Conservation (phyloP, 2,113 vertebrate genomes). For the Forbesichthys papilliferus region DNA sequence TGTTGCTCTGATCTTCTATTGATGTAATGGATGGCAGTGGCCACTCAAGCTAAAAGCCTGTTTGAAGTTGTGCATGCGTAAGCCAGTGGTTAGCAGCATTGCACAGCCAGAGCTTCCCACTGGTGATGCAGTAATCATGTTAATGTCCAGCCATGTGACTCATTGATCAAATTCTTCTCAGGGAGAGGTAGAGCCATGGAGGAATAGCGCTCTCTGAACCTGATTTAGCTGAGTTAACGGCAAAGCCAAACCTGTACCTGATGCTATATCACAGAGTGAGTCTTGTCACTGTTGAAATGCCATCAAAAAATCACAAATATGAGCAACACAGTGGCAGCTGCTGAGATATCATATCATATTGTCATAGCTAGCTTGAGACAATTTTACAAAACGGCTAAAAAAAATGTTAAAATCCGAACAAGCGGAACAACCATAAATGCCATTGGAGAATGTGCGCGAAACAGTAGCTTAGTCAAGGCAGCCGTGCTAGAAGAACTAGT, state of each 20-base stretch:
- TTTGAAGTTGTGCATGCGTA: background rate
- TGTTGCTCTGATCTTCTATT: slow-evolving; percentile 3
- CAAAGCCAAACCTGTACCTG: slow-evolving; percentile 14
- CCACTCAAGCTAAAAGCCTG: slow-evolving; percentile 42
- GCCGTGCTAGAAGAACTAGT: background rate
- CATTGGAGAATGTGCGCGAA: background rate
- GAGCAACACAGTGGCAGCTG: background rate
- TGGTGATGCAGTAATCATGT: slow-evolving; percentile 63
- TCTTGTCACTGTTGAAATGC: too few relatives aligned
- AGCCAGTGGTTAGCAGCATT: slow-evolving; percentile 14
- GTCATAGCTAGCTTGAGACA: background rate
- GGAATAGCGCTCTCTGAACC: slow-evolving; percentile 21
- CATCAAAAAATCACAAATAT: background rate
- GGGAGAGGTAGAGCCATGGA: slow-evolving; percentile 16
- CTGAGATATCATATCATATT: slow-evolving; percentile 3
- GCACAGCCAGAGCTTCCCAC: slow-evolving; percentile 38
- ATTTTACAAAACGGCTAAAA: background rate
- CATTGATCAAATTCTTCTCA: slow-evolving; percentile 59
- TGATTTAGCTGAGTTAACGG: slow-evolving; percentile 1
- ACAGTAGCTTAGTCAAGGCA: background rate
- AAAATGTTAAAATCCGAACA: too few relatives aligned
- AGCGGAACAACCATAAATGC: too few relatives aligned
- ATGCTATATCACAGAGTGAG: background rate
- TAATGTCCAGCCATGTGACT: slow-evolving; percentile 57
- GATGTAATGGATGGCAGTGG: background rate